Conservation (phyloP, 2,797 vertebrate genomes). For the Alcedo atthis region DNA sequence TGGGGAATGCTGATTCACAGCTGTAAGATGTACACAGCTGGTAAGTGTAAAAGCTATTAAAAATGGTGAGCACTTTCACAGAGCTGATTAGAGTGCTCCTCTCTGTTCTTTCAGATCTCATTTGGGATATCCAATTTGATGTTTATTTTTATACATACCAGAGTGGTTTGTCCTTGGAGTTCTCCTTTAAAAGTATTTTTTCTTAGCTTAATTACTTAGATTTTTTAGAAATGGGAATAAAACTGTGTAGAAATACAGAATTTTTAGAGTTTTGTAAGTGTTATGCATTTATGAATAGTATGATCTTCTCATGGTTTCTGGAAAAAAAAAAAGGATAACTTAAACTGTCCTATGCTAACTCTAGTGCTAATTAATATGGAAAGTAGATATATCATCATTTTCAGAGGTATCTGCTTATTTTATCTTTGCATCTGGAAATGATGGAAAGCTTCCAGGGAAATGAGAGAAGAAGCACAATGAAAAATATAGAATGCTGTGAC, state of each 20-base stretch:
- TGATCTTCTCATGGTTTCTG: background rate
- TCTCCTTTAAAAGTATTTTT: background rate
- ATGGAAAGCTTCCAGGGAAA: conserved; percentile 44
- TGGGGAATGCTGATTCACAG: conserved; percentile 9
- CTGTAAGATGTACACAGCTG: conserved; percentile 22
- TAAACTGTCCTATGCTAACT: background rate
- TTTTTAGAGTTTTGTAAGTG: conserved; percentile 2
- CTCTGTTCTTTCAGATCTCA: background rate
- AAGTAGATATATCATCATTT: conserved; percentile 39
- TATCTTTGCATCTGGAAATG: conserved; percentile 33
- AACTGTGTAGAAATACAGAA: background rate
- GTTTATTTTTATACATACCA: conserved; percentile 16
- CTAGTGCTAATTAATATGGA: conserved; percentile 12
- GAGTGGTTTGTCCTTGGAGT: conserved; percentile 41
- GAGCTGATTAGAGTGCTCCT: conserved; percentile 36
- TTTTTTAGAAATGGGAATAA: background rate
- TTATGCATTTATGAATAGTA: background rate
- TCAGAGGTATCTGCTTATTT: conserved; percentile 40
- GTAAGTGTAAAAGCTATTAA: conserved; percentile 39
- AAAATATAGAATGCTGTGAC: conserved; percentile 17
- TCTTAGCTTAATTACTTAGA: background rate
- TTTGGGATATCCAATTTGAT: conserved; percentile 25
- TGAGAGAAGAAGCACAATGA: background rate
- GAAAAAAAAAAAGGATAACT: background rate
- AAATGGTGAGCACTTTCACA: conserved; percentile 37